Evolutionary conservation across 1,140 invertebrate genomes (phyloP).

Genomic region (Aphis gossypii): DNA sequence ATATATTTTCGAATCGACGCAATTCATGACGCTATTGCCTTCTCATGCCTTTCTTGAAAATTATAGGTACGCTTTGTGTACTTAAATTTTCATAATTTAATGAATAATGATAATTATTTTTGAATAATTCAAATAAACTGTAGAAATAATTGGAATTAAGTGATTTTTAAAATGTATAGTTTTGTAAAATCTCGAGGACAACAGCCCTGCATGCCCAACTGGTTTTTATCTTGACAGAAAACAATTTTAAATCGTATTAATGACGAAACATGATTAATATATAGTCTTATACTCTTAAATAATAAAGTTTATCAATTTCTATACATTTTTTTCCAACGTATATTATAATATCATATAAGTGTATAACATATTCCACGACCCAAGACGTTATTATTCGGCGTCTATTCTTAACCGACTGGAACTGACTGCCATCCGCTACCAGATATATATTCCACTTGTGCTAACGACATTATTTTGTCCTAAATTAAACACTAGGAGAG

Average conservation of each 20-base stretch:
- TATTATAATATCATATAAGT: too few relatives aligned
- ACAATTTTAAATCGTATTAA: background rate
- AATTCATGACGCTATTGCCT: background rate
- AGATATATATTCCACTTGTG: background rate
- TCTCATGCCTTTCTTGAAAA: background rate
- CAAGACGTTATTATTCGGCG: background rate
- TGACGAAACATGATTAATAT: background rate
- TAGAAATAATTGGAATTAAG: background rate
- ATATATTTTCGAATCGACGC: background rate
- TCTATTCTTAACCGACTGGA: conserved; percentile 11
- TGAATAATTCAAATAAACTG: background rate
- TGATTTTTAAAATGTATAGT: background rate
- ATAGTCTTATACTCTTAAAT: background rate
- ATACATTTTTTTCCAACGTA: background rate
- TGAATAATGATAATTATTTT: background rate
- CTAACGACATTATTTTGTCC: background rate
- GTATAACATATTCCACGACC: background rate
- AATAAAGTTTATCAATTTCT: background rate
- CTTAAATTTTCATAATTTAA: background rate
- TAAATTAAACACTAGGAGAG: background rate
- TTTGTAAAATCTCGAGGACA: background rate
- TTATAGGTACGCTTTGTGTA: background rate
- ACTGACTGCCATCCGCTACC: background rate
- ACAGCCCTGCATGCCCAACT: too few relatives aligned
- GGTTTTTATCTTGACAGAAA: background rate